Percentiles rank a stretch among this genome's conserved stretches.
Evolutionary conservation across 2,888 invertebrate genomes (phyloP).

Genomic region (Vandiemenella viatica): DNA sequence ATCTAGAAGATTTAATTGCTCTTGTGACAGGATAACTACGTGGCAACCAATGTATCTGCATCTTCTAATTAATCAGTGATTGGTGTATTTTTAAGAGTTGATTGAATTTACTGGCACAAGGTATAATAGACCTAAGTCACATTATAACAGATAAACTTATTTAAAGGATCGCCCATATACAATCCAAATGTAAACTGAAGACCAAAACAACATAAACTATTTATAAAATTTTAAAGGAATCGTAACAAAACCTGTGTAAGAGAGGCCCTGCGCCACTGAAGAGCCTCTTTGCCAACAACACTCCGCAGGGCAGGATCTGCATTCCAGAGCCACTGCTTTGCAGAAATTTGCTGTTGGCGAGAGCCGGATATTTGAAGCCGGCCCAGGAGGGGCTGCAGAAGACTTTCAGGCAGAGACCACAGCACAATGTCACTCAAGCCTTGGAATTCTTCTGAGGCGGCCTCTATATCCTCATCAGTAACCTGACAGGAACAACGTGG

Average conservation of each 20-base stretch:
- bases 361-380: slow-evolving; percentile 49
- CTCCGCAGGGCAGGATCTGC: slow-evolving; percentile 63
- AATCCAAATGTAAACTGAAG: neutral
- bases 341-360: slow-evolving; percentile 25
- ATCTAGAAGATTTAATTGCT: too few relatives aligned
- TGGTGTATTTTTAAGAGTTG: too few relatives aligned
- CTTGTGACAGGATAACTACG: too few relatives aligned
- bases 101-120: too few relatives aligned
- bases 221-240: neutral
- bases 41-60: too few relatives aligned
- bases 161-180: too few relatives aligned
- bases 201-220: neutral
- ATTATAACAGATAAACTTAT: too few relatives aligned
- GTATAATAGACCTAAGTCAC: too few relatives aligned
- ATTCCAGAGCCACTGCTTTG: slow-evolving; percentile 55
- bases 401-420: slow-evolving; percentile 61
- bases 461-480: slow-evolving; percentile 50
- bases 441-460: slow-evolving; percentile 49
- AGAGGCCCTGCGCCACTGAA: slow-evolving; percentile 59
- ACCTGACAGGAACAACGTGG: slow-evolving; percentile 44
- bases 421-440: slow-evolving; percentile 67
- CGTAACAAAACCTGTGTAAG: slow-evolving; percentile 30
- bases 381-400: slow-evolving; percentile 59
- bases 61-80: too few relatives aligned
- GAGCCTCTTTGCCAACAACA: slow-evolving; percentile 73